Conservation (phyloP, 2,113 vertebrate genomes). For the Lanius ludovicianus region DNA sequence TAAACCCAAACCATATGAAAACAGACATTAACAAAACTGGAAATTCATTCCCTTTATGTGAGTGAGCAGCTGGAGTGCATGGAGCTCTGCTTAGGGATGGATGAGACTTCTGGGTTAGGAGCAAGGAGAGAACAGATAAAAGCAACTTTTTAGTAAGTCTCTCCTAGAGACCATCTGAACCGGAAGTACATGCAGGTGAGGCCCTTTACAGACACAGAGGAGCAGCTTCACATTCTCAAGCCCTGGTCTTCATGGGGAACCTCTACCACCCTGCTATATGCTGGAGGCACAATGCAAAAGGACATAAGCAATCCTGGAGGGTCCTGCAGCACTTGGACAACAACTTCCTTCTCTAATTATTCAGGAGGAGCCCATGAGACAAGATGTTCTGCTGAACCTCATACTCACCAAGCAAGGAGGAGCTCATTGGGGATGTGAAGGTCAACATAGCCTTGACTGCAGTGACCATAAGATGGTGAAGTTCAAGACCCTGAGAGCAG, state of each 20-base stretch:
- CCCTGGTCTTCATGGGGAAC: neutral
- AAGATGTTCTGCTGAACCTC: neutral
- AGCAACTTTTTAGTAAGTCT: neutral
- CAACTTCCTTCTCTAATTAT: neutral
- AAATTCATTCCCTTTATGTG: neutral
- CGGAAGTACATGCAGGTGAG: neutral
- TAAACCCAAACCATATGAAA: neutral
- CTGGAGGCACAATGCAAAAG: neutral
- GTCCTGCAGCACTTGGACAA: neutral
- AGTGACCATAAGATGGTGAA: neutral
- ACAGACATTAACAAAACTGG: neutral
- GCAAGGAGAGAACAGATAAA: neutral
- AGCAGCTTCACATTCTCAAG: neutral
- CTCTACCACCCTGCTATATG: neutral
- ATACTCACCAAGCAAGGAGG: neutral
- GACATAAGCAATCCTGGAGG: neutral
- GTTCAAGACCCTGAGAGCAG: neutral
- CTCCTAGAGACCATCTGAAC: neutral
- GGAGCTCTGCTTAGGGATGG: neutral
- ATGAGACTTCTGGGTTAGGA: neutral
- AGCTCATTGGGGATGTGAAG: neutral
- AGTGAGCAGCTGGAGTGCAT: neutral
- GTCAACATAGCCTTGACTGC: neutral
- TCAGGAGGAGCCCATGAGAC: accelerated
- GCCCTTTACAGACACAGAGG: neutral